Evolutionary conservation across 2,888 invertebrate species (phyloP), one percentile per base, ranked within the genome.

Genomic region (Diadegma fenestrale): DNA sequence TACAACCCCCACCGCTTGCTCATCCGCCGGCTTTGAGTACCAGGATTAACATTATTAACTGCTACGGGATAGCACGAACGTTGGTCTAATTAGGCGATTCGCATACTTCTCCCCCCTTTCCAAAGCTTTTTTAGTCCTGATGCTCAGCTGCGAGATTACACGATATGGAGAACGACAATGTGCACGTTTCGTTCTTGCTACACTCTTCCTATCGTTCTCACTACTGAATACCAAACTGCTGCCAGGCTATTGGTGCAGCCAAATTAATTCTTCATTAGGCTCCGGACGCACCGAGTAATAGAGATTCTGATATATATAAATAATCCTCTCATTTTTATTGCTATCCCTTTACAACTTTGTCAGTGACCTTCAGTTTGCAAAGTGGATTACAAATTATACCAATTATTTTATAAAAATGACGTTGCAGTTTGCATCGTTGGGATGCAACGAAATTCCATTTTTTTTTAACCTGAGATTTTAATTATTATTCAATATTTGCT

Each of bases 21-120:
- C 26, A 22, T 58, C 26, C 58, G 61, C 58, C n/a, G 30, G 54
- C 58, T 66, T 69, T 61, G 73, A 86, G 82, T 89, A 89, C 85
- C 85, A 86, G 73, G 91, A 91, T 92, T 91, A 91, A 88, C 86
- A 88, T 91, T 90, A 92, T 91, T 89, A 80, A 75, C 73, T 81
- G 88, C 85, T 81, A 89, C 85, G 88, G 79, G 82, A 88, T 87
- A 84, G 87, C 88, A 88, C 88, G 89, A 90, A 91, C 89, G 88
- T 86, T 86, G 80, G 88, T 82, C 88, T 92, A 92, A 92, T 91
- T 91, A 91, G 91, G 87, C 87, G 61, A 84, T 89, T 81, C 84
- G 30, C 68, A 22, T 45, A 26, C 5, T 14, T 54, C 19, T 22
- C 37, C 58, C 12, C 37, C 58, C 12, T 22, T 14, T 54, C 17